A percentile compares a stretch with the other conserved stretches of the same genome.
Evolutionary conservation across 2,113 vertebrate genomes (phyloP).

Genomic region (Erythrocercus mccallii): DNA sequence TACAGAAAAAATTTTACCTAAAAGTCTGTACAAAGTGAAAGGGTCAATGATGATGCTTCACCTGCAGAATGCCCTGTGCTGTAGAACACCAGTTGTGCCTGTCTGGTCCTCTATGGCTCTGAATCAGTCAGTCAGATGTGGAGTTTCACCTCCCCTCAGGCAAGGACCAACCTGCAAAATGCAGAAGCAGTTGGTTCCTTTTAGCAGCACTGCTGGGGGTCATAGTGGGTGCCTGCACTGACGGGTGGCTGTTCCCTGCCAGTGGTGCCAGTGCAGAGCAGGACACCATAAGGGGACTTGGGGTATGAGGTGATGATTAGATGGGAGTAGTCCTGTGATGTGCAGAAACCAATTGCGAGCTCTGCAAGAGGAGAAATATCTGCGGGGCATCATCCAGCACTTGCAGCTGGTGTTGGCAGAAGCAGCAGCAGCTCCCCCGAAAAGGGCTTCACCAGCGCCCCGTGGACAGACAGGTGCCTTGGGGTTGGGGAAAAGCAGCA

Average conservation of each 20-base stretch:
- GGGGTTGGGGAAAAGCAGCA: neutral
- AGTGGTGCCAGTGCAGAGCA: neutral
- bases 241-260: neutral
- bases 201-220: accelerated
- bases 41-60: neutral
- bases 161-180: neutral
- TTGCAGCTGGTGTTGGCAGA: neutral
- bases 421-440: accelerated
- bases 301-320: neutral
- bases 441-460: neutral
- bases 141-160: neutral
- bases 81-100: neutral
- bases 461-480: accelerated
- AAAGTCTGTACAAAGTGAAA: neutral
- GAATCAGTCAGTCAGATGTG: accelerated
- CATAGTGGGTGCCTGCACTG: neutral
- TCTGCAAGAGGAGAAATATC: accelerated
- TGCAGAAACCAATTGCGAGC: neutral
- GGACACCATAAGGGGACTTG: neutral
- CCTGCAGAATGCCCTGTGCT: neutral
- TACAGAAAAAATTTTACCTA: neutral
- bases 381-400: neutral
- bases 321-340: neutral
- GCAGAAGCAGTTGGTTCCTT: neutral
- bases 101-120: neutral